Evolutionary conservation across 2,888 invertebrate species (phyloP), one percentile per base, ranked within the genome.

Genomic region (Carcina quercana): DNA sequence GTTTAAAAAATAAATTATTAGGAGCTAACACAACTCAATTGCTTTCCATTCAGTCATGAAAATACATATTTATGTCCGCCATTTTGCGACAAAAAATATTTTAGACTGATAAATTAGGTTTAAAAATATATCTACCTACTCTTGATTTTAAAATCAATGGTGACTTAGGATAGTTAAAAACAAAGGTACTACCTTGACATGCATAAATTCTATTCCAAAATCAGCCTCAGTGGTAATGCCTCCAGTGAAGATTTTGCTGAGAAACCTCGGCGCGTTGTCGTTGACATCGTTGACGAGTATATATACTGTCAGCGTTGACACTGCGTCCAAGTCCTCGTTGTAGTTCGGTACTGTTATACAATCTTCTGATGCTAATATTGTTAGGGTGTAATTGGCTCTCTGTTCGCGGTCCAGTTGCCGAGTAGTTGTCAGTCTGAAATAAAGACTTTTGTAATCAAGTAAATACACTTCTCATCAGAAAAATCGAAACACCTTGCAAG

Each of bases 161-260:
- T n/a, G n/a, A n/a, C n/a, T n/a, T n/a, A n/a, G n/a, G n/a, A n/a
- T n/a, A n/a, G n/a, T n/a, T n/a, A n/a, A n/a, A n/a, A n/a, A n/a
- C n/a, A n/a, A n/a, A n/a, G n/a, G n/a, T n/a, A n/a, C n/a, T 70
- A 91, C 94, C 85, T 92, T 91, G 0, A 96, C 86, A 42, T 89
- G 86, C 92, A 96, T 93, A 57, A 96, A 93, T 52, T 91, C 90
- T 0, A 92, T 90, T 1, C 96, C 97, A 65, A 96, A 97, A 63
- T 95, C 93, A 0, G 95, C 94, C 42, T 93, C 95, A 0, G 97
- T 96, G 8, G 97, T 96, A 1, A 98, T 93, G 1, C 97, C 97
- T 0, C 97, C 96, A 0, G 97, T 97, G 60, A 97, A 96, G 38
- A 95, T 88, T 43, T 89, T 87, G 38, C 89, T 91, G 2, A 87